A percentile compares a stretch with the other conserved stretches of the same genome.
phyloP scores from a whole-genome alignment of 2,797 vertebrate genomes.

The Catharus ustulatus region DNA sequence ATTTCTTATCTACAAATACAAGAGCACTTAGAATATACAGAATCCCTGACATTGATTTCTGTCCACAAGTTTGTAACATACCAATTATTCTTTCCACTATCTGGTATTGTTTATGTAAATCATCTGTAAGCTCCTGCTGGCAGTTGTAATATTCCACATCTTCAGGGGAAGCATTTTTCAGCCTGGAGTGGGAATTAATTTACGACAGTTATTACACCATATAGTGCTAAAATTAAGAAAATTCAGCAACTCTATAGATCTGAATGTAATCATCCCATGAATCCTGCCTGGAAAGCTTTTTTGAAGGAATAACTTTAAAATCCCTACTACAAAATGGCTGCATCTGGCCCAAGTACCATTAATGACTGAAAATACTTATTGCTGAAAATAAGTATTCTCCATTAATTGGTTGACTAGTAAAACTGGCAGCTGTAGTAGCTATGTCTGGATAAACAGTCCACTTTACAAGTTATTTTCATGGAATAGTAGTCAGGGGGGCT shows the following conservation, averaged over 20 bases:
- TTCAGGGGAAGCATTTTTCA: slow-evolving; percentile 94
- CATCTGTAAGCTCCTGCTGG: slow-evolving; percentile 95
- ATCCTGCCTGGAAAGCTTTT: not conserved
- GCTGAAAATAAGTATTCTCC: not conserved
- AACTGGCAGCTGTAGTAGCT: not conserved
- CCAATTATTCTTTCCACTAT: slow-evolving; percentile 97
- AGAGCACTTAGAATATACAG: not conserved
- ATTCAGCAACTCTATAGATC: not conserved
- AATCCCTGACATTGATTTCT: not conserved
- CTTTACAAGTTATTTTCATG: not conserved
- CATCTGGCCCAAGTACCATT: not conserved
- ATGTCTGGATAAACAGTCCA: not conserved
- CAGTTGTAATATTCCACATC: slow-evolving; percentile 98
- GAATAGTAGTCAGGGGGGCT: not conserved
- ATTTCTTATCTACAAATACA: not conserved
- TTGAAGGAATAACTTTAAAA: not conserved
- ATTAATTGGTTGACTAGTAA: not conserved
- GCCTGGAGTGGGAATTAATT: slow-evolving; percentile 78
- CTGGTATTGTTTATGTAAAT: slow-evolving; percentile 96
- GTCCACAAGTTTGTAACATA: slow-evolving; percentile 58
- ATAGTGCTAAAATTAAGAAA: not conserved
- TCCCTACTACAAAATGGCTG: not conserved
- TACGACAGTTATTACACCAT: not conserved
- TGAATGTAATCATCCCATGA: not conserved
- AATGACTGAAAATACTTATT: not conserved